Base-by-base conservation (phyloP, 2,888 invertebrate genomes). In the Rhagonycha lutea region DNA sequence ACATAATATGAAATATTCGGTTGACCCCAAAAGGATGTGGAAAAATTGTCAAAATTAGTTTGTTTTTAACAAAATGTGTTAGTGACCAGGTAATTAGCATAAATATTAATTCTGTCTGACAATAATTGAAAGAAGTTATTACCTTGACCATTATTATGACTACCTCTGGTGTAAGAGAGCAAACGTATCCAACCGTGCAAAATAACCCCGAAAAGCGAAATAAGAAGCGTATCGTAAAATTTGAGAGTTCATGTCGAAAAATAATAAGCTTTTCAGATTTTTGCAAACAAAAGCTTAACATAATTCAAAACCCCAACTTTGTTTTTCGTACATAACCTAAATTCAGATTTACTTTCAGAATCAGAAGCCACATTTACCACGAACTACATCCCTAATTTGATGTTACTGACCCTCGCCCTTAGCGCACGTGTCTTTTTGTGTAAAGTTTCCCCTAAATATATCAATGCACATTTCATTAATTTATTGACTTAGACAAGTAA, bases 331-430 rank as follows among this genome's bases (percentile, higher is more conserved):
- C 47, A 47, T 68, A 68, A 76, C 76, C 73, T 69, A 68, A 61
- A 76, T 72, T 77, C 62, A 29, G 74, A 72, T 73, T 74, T 73
- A 71, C 74, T 73, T 71, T 74, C 29, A 70, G 61, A 60, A 70
- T 74, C 29, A 70, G 61, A 60, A 70, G 69, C 29, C 14, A 76
- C 69, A 70, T 72, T 72, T 70, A 76, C 72, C 76, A 60, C 76
- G 70, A 47, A 14, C 68, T 70, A 47, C 69, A 69, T 62, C 77
- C 73, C 74, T 72, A 74, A 77, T 69, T 70, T 74, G 68, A 72
- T 75, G 72, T 72, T 70, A 68, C 76, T 76, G 74, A 77, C 77
- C 77, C 77, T 77, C 73, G 72, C 74, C 68, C 71, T 74, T 77
- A 65, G 18, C 60, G 72, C 73, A 76, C 76, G 73, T 69, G 76